Base-by-base conservation (phyloP, 2,113 vertebrate genomes). In the Pseudorectes ferrugineus region DNA sequence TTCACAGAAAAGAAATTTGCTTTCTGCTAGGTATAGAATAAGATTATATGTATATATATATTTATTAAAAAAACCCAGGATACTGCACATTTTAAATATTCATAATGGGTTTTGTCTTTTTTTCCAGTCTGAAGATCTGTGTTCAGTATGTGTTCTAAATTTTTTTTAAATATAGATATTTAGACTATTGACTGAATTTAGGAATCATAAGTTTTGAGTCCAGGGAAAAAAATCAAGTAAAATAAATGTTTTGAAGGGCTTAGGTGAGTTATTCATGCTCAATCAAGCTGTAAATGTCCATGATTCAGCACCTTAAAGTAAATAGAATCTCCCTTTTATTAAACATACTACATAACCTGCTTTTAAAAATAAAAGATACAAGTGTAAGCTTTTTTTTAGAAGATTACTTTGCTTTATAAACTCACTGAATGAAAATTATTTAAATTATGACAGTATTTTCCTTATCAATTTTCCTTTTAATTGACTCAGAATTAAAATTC, bases 41-140 rank as follows among this genome's bases (percentile, higher is more conserved):
- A 87, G 72, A 67, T 74, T 59, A 40, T 82, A 74, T 93, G 40
- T 96, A 52, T 51, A 88, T 51, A 88, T 92, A 51, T 91, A 90
- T 96, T 75, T 96, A 80, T 96, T 88, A 1, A 8, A 66, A 57
- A 77, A 58, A 0, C 8, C 11, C 33, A 29, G 5, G n/a, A 73
- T 83, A 77, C 68, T 72, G 35, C 29, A 92, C 46, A 51, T 91
- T 95, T 90, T 74, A 78, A 55, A 36, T 73, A 57, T 63, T 74
- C 46, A 26, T 68, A 68, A n/a, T 42, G 21, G 2, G 3, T n/a
- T 91, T 83, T 36, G 59, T 89, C 46, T 84, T 90, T 75, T 76
- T 85, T 84, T 48, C 31, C 11, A 45, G 46, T 86, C 40, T 55
- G 71, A 94, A 87, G 26, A 92, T 52, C 72, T 74, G 6, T 80